These are phyloP conservation scores for Oryzias javanicus DNA, from an alignment of 2,113 vertebrate genomes.

Conservation along the genomic window DNA sequence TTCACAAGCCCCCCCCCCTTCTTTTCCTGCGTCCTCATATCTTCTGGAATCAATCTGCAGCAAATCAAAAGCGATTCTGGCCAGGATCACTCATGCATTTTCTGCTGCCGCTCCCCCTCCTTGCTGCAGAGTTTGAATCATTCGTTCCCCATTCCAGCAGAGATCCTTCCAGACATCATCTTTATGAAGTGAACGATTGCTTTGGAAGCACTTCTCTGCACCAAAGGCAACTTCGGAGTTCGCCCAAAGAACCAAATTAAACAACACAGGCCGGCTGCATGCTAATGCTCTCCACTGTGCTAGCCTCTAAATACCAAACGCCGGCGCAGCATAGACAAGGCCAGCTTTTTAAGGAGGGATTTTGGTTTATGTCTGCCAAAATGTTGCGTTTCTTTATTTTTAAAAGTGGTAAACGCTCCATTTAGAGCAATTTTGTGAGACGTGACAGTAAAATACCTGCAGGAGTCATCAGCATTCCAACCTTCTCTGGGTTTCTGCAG, in stretches of 20 bases:
- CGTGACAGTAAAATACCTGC: neutral
- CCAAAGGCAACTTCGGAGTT: constrained; percentile 22
- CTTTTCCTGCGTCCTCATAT: constrained; percentile 27
- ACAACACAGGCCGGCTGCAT: constrained; percentile 43
- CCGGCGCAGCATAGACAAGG: constrained; percentile 28
- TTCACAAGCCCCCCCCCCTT: constrained; percentile 5
- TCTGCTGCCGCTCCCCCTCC: constrained; percentile 9
- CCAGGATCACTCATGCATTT: constrained; percentile 22
- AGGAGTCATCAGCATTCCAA: too few species aligned
- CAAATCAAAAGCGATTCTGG: constrained; percentile 24
- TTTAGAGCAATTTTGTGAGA: neutral
- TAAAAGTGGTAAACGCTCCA: neutral
- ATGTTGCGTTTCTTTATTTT: neutral
- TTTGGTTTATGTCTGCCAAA: constrained; percentile 13
- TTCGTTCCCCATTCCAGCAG: constrained; percentile 31
- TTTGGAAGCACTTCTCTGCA: constrained; percentile 13
- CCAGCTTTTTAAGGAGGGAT: constrained; percentile 15
- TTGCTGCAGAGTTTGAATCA: constrained; percentile 31
- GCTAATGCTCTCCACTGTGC: constrained; percentile 34
- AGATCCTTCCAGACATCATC: constrained; percentile 26
- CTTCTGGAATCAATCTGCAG: constrained; percentile 17
- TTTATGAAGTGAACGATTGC: constrained; percentile 28
- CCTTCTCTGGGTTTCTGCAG: constrained; percentile 5
- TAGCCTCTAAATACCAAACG: constrained; percentile 38
- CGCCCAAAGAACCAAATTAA: constrained; percentile 7